Percentiles rank a stretch among this genome's conserved stretches.
These are phyloP conservation scores for Phyto melanocephala DNA, from an alignment of 2,888 invertebrate genomes.

Conservation along the genomic window DNA sequence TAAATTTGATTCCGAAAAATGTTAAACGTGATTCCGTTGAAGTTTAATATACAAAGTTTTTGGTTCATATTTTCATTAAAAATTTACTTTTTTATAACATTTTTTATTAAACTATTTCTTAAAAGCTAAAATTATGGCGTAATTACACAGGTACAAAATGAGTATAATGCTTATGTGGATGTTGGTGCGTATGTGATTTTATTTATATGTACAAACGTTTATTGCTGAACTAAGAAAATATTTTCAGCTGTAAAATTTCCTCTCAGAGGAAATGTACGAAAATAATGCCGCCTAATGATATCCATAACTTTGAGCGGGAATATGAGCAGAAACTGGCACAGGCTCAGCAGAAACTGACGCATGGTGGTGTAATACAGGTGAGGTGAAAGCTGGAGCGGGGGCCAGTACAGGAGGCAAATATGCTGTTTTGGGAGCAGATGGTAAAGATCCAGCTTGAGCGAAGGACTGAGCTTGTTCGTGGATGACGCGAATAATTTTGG, in stretches of 20 bases:
- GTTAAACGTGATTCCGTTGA: too few species aligned
- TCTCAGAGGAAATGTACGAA: conserved; percentile 29
- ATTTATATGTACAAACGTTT: not conserved
- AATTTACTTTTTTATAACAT: not conserved
- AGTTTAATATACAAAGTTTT: too few species aligned
- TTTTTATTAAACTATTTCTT: conserved; percentile 10
- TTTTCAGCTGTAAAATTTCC: conserved; percentile 7
- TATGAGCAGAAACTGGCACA: conserved; percentile 64
- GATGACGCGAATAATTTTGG: conserved; percentile 72
- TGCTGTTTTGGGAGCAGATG: conserved; percentile 36
- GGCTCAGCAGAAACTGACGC: conserved; percentile 36
- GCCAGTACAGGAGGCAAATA: conserved; percentile 55
- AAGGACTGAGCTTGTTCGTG: conserved; percentile 67
- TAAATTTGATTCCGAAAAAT: too few species aligned
- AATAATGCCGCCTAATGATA: conserved; percentile 43
- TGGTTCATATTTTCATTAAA: too few species aligned
- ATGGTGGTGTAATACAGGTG: conserved; percentile 12
- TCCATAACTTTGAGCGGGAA: conserved; percentile 71
- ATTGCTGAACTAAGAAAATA: not conserved
- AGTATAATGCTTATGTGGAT: not conserved
- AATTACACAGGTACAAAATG: conserved; percentile 36
- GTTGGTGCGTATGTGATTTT: not conserved
- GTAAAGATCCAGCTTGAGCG: conserved; percentile 37
- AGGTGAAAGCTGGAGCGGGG: conserved; percentile 15
- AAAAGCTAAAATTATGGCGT: conserved; percentile 32